These are phyloP conservation scores for Cassiopea andromeda DNA, from an alignment of 30 jellyfish, hydroid and myxozoan species.

Conservation along the genomic window DNA sequence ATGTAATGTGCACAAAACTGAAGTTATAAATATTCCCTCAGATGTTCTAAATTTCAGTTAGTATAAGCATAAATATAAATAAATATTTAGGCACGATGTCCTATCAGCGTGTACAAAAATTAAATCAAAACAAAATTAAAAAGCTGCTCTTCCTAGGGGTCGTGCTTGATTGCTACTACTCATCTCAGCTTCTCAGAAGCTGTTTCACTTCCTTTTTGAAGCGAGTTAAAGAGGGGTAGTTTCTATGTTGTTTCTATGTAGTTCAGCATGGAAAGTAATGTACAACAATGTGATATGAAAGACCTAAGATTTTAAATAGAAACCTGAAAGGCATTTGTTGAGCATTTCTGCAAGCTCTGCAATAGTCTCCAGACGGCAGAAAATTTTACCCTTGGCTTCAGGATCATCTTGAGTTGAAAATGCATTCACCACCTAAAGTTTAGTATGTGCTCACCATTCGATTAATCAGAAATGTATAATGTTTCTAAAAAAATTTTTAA, in stretches of 20 bases:
- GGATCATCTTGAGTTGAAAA: conserved; percentile 77
- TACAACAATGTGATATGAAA: neutral
- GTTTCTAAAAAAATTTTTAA: neutral
- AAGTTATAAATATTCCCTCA: no score
- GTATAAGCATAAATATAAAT: no score
- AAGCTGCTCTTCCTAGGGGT: no score
- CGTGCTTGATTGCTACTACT: no score
- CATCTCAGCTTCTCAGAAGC: no score
- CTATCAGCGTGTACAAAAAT: no score
- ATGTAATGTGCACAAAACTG: no score
- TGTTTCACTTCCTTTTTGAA: no score
- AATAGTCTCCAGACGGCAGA: conserved; percentile 67
- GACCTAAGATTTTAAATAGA: neutral
- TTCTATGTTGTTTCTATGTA: neutral
- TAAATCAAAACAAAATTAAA: no score
- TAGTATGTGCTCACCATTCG: neutral
- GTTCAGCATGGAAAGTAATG: neutral
- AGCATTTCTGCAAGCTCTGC: conserved; percentile 51
- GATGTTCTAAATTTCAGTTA: no score
- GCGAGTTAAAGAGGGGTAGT: no score
- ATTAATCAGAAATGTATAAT: neutral
- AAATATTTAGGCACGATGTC: no score
- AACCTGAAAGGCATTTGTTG: conserved; percentile 54
- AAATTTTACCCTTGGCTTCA: conserved; percentile 65
- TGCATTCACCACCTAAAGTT: conserved; percentile 74